Conservation (phyloP, 2,888 invertebrate species). For the Allolobophora icterica region DNA sequence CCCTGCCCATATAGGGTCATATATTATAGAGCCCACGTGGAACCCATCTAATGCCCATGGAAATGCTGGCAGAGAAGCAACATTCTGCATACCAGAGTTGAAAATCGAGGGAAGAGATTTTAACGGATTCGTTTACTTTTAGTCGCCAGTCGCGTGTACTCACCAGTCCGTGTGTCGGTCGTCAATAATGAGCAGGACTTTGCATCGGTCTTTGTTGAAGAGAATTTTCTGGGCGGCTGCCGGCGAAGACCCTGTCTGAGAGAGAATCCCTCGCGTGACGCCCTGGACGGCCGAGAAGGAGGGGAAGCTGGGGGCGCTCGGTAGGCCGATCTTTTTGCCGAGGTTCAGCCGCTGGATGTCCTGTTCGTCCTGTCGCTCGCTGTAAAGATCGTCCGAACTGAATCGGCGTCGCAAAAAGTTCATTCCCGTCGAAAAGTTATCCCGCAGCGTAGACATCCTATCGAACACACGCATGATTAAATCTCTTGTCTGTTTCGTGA, state of each 20-base stretch:
- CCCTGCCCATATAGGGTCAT: no score
- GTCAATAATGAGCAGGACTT: constrained; percentile 91
- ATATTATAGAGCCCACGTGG: no score
- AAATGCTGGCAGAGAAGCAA: no score
- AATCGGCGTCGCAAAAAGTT: constrained; percentile 86
- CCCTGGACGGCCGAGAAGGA: constrained; percentile 72
- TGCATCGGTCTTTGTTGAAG: constrained; percentile 84
- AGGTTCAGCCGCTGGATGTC: constrained; percentile 50
- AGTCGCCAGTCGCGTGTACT: constrained; percentile 52
- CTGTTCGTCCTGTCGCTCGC: constrained; percentile 83
- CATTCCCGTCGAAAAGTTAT: constrained; percentile 45
- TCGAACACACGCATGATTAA: not conserved
- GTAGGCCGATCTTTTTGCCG: constrained; percentile 72
- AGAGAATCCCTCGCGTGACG: constrained; percentile 54
- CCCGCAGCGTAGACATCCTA: constrained; percentile 35
- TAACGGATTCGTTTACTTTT: not conserved
- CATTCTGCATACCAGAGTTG: not conserved
- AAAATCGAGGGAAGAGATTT: not conserved
- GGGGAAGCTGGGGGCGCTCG: constrained; percentile 94
- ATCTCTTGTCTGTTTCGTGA: not conserved
- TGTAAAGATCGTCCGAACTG: constrained; percentile 95
- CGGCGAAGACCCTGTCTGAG: constrained; percentile 58
- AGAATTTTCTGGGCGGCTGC: not conserved
- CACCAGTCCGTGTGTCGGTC: constrained; percentile 97
- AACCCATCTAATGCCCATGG: no score